Conservation (phyloP, 2,888 invertebrate species). For the Troilus luridus region DNA sequence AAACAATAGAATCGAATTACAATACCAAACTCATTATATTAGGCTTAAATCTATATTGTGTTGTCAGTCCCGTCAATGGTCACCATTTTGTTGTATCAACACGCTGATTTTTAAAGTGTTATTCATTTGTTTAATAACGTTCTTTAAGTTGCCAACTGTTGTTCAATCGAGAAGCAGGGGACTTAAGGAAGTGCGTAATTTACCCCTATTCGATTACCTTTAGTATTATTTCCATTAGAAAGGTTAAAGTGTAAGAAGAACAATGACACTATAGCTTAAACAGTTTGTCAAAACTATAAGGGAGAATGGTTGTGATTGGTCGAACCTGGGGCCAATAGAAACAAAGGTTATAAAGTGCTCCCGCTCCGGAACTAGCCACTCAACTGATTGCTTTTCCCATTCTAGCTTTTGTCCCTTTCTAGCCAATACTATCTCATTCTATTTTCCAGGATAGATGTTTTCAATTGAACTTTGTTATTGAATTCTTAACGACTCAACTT, state of each 20-base stretch:
- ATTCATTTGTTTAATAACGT: no score
- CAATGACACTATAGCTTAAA: not conserved
- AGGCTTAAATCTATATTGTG: no score
- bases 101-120: no score
- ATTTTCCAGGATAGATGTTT: not conserved
- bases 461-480: not conserved
- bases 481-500: not conserved
- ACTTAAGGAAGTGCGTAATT: no score
- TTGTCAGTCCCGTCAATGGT: no score
- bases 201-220: no score
- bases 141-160: no score
- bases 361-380: not conserved
- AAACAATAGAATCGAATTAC: no score
- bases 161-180: no score
- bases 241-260: not conserved
- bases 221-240: not conserved
- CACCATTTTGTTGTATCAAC: no score
- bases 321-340: not conserved
- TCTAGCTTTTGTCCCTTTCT: not conserved
- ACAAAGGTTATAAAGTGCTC: slow-evolving; percentile 4
- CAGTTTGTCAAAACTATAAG: not conserved
- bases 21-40: no score
- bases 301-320: not conserved
- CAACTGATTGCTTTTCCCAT: not conserved
- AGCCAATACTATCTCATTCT: not conserved